Base-by-base conservation (phyloP, 1,140 invertebrate genomes). In the Brachionus asplanchnoidis region DNA sequence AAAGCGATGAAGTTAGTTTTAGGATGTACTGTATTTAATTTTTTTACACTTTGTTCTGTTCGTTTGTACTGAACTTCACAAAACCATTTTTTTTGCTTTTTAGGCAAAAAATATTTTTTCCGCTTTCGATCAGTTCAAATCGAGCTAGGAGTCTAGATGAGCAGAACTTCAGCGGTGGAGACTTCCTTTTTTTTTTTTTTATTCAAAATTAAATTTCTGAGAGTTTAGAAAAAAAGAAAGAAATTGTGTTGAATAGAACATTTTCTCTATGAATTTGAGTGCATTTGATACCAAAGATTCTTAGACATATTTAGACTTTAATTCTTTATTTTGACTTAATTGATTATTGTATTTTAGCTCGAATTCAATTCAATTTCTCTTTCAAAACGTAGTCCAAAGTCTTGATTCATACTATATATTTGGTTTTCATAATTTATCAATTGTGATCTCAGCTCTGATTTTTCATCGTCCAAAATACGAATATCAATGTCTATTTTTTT, bases 231-330 rank as follows among this genome's bases (percentile, higher is more conserved):
- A n/a, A n/a, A n/a, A n/a, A n/a, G n/a, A n/a, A n/a, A n/a, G n/a
- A n/a, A n/a, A n/a, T n/a, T n/a, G n/a, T n/a, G n/a, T 75, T 23
- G 46, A 75, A 75, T 75, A 46, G 23, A 75, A 75, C n/a, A 75
- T 6, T 44, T 75, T 44, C 5, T 75, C 70, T 3, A 46, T 75
- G n/a, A 75, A 46, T 46, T 75, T 75, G 23, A 75, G 70, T 75
- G 44, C 70, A 75, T 75, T 75, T 17, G 36, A 44, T 9, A 75
- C 70, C 20, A 46, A 32, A 20, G 36, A 44, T 46, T 75, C 17
- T 4, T 75, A 46, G 12, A 23, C 70, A 75, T 23, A 75, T 46
- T 75, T 44, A 7, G 20, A 5, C 7, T 46, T 46, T 20, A 75
- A 44, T 5, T 46, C 36, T 23, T 75, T 20, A 75, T 75, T 46